phyloP scores from a whole-genome alignment of 64 coral and sea anemone species.

The Dendronephthya gigantea region DNA sequence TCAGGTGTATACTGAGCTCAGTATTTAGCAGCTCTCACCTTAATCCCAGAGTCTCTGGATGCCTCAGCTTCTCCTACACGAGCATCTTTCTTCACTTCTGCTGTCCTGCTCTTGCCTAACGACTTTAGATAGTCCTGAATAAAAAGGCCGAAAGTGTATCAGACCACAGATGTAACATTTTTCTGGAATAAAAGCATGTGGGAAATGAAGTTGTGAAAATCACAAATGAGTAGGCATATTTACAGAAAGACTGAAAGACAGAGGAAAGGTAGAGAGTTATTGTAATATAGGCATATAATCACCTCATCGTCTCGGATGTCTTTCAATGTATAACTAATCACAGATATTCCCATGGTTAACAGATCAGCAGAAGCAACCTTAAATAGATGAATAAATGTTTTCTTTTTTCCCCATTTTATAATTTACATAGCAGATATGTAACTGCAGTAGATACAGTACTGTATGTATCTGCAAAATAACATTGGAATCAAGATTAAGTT shows the following conservation, averaged over 20 bases:
- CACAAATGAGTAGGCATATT: too few species aligned
- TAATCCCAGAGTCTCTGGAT: constrained; percentile 53
- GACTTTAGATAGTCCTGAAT: constrained; percentile 43
- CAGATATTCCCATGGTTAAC: constrained; percentile 87
- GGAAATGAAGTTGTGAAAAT: too few species aligned
- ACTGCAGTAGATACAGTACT: too few species aligned
- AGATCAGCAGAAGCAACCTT: constrained; percentile 95
- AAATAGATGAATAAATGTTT: background rate
- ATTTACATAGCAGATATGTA: too few species aligned
- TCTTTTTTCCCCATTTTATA: too few species aligned
- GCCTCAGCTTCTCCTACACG: constrained; percentile 49
- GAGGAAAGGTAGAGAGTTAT: background rate
- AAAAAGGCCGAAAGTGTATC: too few species aligned
- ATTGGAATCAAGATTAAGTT: too few species aligned
- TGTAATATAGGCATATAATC: background rate
- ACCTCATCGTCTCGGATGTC: constrained; percentile 93
- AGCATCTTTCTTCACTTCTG: constrained; percentile 49
- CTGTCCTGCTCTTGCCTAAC: constrained; percentile 41
- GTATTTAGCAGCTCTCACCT: constrained; percentile 11
- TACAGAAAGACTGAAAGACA: background rate
- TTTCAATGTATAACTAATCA: constrained; percentile 95
- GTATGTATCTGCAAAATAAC: too few species aligned
- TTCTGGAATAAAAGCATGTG: too few species aligned
- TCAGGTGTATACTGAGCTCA: background rate
- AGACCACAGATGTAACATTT: too few species aligned